Conservation (phyloP, 2,797 vertebrate genomes). For the Huso huso region DNA sequence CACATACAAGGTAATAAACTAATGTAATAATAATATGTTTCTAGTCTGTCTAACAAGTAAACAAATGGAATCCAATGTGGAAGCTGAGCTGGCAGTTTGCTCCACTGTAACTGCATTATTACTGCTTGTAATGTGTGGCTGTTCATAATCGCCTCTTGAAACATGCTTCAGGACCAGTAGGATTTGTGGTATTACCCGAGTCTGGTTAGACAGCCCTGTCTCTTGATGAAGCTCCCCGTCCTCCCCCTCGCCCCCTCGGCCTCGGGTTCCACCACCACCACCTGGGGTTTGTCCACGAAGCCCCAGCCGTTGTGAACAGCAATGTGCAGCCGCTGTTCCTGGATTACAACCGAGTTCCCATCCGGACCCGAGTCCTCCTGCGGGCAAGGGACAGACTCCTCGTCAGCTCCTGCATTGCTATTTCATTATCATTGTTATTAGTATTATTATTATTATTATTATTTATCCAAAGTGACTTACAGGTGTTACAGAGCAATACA, state of each 20-base stretch:
- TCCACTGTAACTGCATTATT: constrained; percentile 26
- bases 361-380: constrained; percentile 52
- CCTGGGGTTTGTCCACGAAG: constrained; percentile 78
- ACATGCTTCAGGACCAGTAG: neutral
- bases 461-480: too few relatives aligned
- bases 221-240: constrained; percentile 42
- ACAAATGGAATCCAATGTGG: constrained; percentile 22
- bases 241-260: constrained; percentile 21
- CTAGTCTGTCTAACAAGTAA: constrained; percentile 24
- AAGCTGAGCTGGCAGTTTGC: constrained; percentile 25
- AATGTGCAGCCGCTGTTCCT: constrained; percentile 78
- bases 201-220: constrained; percentile 21
- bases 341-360: constrained; percentile 44
- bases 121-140: constrained; percentile 8
- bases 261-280: constrained; percentile 69
- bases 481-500: too few relatives aligned
- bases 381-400: constrained; percentile 7
- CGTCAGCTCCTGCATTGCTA: too few relatives aligned
- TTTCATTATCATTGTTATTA: too few relatives aligned
- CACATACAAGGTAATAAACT: constrained; percentile 21
- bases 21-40: constrained; percentile 34
- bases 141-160: constrained; percentile 12
- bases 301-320: constrained; percentile 84
- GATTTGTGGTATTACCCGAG: constrained; percentile 50
- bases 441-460: too few relatives aligned